Evolutionary conservation across 2,797 vertebrate species (phyloP).

Genomic region (Hoplostethus mediterraneus): DNA sequence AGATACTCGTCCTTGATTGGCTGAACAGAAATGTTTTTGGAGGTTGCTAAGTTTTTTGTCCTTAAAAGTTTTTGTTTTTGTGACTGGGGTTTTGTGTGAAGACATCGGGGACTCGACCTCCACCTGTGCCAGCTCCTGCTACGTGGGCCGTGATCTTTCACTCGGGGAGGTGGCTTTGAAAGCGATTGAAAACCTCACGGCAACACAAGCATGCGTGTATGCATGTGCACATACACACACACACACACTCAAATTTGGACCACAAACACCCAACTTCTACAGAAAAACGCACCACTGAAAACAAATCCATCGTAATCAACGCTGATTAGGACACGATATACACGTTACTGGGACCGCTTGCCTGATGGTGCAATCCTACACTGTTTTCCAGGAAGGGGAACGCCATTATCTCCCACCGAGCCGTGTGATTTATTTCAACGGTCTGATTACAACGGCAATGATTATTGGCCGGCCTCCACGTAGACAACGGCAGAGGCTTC

Average conservation of each 20-base stretch:
- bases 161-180: not conserved
- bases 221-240: not conserved
- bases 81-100: not conserved
- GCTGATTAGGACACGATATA: slow-evolving; percentile 23
- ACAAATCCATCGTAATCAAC: slow-evolving; percentile 11
- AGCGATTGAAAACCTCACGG: not conserved
- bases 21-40: not conserved
- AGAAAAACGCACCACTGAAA: not conserved
- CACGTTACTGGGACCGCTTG: slow-evolving; percentile 32
- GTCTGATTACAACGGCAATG: slow-evolving; percentile 44
- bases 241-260: not conserved
- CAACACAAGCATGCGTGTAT: not conserved
- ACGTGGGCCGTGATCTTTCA: not conserved
- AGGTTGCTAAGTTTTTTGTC: not conserved
- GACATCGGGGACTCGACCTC: slow-evolving; percentile 1
- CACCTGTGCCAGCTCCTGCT: not conserved
- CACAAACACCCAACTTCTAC: not conserved
- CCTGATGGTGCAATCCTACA: slow-evolving; percentile 14
- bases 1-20: slow-evolving; percentile 22
- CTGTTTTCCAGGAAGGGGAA: slow-evolving; percentile 23
- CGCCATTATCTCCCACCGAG: slow-evolving; percentile 29
- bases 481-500: slow-evolving; percentile 47
- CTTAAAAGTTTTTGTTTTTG: not conserved
- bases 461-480: slow-evolving; percentile 48
- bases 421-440: slow-evolving; percentile 27